A percentile compares a stretch with the other conserved stretches of the same genome.
Conservation (phyloP, 2,113 vertebrate genomes). For the Falcunculus frontatus region DNA sequence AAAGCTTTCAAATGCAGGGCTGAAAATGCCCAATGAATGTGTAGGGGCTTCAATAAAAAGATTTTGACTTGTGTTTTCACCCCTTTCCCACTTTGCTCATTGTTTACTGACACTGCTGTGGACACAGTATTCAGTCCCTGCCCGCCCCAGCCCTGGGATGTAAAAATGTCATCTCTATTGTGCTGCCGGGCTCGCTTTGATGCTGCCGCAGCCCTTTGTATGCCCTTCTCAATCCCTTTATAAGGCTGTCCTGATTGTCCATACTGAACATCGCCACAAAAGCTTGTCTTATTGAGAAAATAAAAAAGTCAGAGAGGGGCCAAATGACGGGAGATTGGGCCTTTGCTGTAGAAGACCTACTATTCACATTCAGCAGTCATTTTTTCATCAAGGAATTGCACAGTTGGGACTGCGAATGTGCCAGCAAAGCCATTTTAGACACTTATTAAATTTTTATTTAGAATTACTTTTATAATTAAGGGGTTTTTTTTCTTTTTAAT, state of each 20-base stretch:
- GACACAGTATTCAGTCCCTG: conserved; percentile 66
- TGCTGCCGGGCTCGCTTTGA: conserved; percentile 75
- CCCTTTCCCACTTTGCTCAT: conserved; percentile 75
- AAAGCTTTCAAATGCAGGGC: conserved; percentile 70
- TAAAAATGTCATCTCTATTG: conserved; percentile 84
- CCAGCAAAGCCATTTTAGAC: neutral
- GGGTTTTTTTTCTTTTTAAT: neutral
- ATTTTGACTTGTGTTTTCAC: conserved; percentile 73
- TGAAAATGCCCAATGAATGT: conserved; percentile 71
- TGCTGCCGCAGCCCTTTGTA: conserved; percentile 77
- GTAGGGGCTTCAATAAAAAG: conserved; percentile 70
- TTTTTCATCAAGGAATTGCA: neutral
- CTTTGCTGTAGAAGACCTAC: conserved; percentile 26
- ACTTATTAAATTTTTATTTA: neutral
- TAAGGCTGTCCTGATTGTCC: conserved; percentile 74
- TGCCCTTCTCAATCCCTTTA: conserved; percentile 78
- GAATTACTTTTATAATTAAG: neutral
- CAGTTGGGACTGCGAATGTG: accelerated
- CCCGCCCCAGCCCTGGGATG: conserved; percentile 75
- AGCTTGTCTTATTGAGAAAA: conserved; percentile 32
- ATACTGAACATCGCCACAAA: conserved; percentile 45
- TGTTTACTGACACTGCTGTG: conserved; percentile 65
- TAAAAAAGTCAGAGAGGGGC: conserved; percentile 64
- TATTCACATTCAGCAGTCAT: neutral
- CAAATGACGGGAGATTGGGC: conserved; percentile 33